phyloP scores from a whole-genome alignment of 2,113 vertebrate genomes.

The Mola mola region DNA sequence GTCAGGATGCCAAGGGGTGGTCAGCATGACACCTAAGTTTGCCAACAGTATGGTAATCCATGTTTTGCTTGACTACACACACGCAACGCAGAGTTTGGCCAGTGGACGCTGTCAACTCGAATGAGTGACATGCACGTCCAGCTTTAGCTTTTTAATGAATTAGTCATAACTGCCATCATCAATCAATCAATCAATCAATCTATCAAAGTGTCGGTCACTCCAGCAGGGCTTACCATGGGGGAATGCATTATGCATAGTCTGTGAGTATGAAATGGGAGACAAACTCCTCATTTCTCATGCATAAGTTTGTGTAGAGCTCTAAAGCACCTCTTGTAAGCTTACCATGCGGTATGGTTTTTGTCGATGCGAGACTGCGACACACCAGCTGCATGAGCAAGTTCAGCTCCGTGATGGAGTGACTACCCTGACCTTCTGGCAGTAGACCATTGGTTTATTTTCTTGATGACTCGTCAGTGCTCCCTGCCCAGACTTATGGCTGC shows the following conservation, averaged over 20 bases:
- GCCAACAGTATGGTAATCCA: conserved; percentile 1
- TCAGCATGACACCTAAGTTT: conserved; percentile 56
- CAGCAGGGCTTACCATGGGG: conserved; percentile 31
- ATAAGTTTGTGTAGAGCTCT: conserved; percentile 44
- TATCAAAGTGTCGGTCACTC: conserved; percentile 47
- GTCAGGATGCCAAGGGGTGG: conserved; percentile 36
- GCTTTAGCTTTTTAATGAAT: conserved; percentile 73
- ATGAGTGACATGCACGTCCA: conserved; percentile 65
- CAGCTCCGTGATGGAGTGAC: conserved; percentile 30
- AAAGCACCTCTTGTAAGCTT: conserved; percentile 45
- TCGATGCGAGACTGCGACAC: conserved; percentile 26
- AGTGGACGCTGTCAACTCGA: conserved; percentile 42
- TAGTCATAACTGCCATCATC: conserved; percentile 77
- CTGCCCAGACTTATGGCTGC: conserved; percentile 17
- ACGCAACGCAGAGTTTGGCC: conserved; percentile 6
- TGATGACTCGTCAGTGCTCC: background rate
- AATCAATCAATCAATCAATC: conserved; percentile 79
- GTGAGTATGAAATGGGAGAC: conserved; percentile 39
- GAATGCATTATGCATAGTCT: conserved; percentile 73
- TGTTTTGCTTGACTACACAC: conserved; percentile 33
- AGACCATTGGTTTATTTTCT: conserved; percentile 11
- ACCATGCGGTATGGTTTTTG: conserved; percentile 33
- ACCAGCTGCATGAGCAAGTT: conserved; percentile 27
- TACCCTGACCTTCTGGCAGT: conserved; percentile 26
- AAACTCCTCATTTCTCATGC: conserved; percentile 68